Evolutionary conservation across 2,888 invertebrate species (phyloP), one percentile per base, ranked within the genome.

Genomic region (Biston betularia): DNA sequence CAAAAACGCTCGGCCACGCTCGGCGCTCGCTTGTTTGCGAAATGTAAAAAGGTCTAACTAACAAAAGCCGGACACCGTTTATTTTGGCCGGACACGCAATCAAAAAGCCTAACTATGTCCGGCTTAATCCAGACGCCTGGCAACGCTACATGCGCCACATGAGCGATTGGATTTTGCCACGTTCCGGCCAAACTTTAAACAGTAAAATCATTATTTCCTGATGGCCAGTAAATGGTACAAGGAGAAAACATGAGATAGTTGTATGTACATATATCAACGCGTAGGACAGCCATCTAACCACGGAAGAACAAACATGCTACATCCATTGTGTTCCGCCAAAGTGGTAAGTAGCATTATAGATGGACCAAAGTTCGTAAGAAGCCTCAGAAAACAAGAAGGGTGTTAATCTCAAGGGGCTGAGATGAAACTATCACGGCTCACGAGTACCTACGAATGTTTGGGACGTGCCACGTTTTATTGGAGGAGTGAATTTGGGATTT

Each of bases 331-430:
- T 49, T 33, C 42, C n/a, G 48, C 35, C 34, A 63, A 61, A 65
- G 62, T 69, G 58, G 55, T 15, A 59, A 65, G 61, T 62, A 42
- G 50, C 42, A 48, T 55, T 56, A 63, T 48, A 53, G 52, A 56
- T 48, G 64, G 35, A 53, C 42, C 10, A 38, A 68, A 69, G 54
- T 62, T 69, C 40, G 34, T 7, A n/a, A 52, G 57, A 55, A 50
- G 33, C 57, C 57, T 34, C 38, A 11, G 38, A 50, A 40, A 50
- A 57, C 60, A 57, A 49, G 57, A 33, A 58, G 63, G 59, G 63
- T 63, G 54, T 9, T 50, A 63, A 55, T 63, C 63, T 59, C 67
- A 48, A 67, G 67, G 58, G 67, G 49, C 35, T 24, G 24, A 24
- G 24, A 38, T 40, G n/a, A 8, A 46, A 63, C 59, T 63, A 54